Base-by-base conservation (phyloP, 2,888 invertebrate species). In the Hyles lineata region DNA sequence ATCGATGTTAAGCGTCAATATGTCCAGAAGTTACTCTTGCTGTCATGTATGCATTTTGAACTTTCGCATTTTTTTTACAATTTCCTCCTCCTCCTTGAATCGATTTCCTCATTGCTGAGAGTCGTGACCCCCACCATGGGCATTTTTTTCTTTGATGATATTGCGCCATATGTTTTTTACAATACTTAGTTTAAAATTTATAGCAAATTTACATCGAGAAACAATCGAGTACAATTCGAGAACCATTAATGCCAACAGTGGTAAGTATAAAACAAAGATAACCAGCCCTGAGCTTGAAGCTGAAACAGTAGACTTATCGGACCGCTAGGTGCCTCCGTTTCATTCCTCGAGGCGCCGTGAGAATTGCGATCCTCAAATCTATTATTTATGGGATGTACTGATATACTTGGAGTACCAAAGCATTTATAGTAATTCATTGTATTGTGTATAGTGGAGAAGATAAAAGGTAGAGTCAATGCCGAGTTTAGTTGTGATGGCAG, bases 281-380 rank as follows among this genome's bases (percentile, higher is more conserved):
- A 80, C 81, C 78, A 78, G 80, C 76, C 80, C 78, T 79, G 79
- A 78, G 77, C 79, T 80, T 77, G 81, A 75, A 89, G 83, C 85
- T 87, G 86, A 86, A 87, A 85, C 84, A 84, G 85, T 82, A 84
- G 88, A 90, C 88, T 91, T 92, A 92, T 91, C 91, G 89, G 87
- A 81, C 79, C 80, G 83, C 70, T 80, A 43, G 76, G 82, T 75
- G 84, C 85, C 86, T 84, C 85, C 80, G 84, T 85, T 82, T 78
- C 83, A 79, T 71, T 19, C 50, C 74, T 72, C 50, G 67, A 70
- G 73, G 62, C 59, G 70, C 43, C 55, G 19, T 32, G 43, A 55
- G 70, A 73, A 70, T 52, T 35, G 43, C 50, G 23, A 73, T 59
- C 35, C 67, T 55, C 35, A 35, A 23, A 67, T 72, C 58, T 67